These are phyloP conservation scores for Diploscapter pachys DNA, from an alignment of 1,140 invertebrate species.

Conservation along the genomic window DNA sequence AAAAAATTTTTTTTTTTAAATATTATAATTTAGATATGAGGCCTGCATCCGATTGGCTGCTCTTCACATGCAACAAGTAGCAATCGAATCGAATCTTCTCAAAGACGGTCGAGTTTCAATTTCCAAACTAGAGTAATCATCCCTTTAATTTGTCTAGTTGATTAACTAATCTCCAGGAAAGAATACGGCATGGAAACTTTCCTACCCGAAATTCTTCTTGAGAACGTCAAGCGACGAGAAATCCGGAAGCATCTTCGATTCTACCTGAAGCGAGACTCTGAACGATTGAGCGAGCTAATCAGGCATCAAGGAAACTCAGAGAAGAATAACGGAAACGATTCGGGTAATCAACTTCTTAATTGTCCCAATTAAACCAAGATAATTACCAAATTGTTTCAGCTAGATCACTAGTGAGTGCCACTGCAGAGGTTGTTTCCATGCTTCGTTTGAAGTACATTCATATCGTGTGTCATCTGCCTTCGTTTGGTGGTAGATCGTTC, in stretches of 20 bases:
- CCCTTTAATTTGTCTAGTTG: too few species aligned
- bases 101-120: slow-evolving; percentile 70
- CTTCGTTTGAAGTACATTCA: slow-evolving; percentile 42
- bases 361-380: too few species aligned
- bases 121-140: slow-evolving; percentile 79
- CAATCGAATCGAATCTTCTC: slow-evolving; percentile 60
- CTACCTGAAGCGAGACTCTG: slow-evolving; percentile 75
- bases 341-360: neutral
- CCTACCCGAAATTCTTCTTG: slow-evolving; percentile 76
- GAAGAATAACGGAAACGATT: neutral
- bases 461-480: slow-evolving; percentile 38
- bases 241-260: slow-evolving; percentile 77
- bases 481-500: slow-evolving; percentile 38
- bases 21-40: slow-evolving; percentile 65
- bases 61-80: slow-evolving; percentile 83
- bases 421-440: slow-evolving; percentile 21
- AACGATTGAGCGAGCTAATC: neutral
- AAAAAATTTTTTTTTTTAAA: too few species aligned
- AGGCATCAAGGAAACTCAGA: neutral
- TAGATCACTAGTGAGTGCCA: too few species aligned
- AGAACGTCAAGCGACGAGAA: slow-evolving; percentile 85
- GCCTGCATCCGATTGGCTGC: slow-evolving; percentile 78
- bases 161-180: slow-evolving; percentile 65
- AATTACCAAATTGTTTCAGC: too few species aligned
- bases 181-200: slow-evolving; percentile 84